Percentiles rank a stretch among this genome's conserved stretches.
These are phyloP conservation scores for Chironomus striatipennis DNA, from an alignment of 1,140 invertebrate species.

Conservation along the genomic window DNA sequence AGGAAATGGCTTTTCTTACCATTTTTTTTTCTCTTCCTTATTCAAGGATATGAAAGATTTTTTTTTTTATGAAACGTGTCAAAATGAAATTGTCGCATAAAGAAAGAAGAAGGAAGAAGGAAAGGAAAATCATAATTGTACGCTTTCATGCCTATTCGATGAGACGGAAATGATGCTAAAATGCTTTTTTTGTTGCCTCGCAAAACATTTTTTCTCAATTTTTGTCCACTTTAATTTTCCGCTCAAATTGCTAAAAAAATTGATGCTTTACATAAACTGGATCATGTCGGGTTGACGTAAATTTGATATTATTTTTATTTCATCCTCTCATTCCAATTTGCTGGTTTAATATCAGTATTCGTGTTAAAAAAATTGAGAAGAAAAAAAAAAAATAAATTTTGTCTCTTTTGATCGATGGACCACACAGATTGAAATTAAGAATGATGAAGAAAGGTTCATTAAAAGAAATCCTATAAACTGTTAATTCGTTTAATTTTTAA, in stretches of 20 bases:
- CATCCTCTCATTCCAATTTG: slow-evolving; percentile 3
- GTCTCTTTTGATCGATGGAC: not conserved
- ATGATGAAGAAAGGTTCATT: too few relatives aligned
- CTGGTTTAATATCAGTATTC: not conserved
- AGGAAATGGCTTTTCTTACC: too few relatives aligned
- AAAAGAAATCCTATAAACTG: too few relatives aligned
- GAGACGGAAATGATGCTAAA: slow-evolving; percentile 12
- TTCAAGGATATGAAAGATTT: too few relatives aligned
- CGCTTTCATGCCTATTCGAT: not conserved
- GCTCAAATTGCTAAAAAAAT: not conserved
- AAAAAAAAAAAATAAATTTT: not conserved
- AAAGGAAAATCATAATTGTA: too few relatives aligned
- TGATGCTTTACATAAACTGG: not conserved
- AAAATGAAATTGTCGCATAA: not conserved
- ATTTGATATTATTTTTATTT: not conserved
- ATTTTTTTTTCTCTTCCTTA: too few relatives aligned
- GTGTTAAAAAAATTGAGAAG: not conserved
- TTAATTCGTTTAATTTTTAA: too few relatives aligned
- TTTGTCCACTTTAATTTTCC: slow-evolving; percentile 13
- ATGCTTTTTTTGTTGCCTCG: not conserved
- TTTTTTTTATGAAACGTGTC: not conserved
- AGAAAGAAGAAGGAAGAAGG: not conserved
- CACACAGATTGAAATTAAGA: slow-evolving; percentile 5
- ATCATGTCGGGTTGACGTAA: not conserved
- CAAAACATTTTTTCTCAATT: not conserved